Evolutionary conservation across 2,113 vertebrate genomes (phyloP).

Genomic region (Sceloporus undulatus): DNA sequence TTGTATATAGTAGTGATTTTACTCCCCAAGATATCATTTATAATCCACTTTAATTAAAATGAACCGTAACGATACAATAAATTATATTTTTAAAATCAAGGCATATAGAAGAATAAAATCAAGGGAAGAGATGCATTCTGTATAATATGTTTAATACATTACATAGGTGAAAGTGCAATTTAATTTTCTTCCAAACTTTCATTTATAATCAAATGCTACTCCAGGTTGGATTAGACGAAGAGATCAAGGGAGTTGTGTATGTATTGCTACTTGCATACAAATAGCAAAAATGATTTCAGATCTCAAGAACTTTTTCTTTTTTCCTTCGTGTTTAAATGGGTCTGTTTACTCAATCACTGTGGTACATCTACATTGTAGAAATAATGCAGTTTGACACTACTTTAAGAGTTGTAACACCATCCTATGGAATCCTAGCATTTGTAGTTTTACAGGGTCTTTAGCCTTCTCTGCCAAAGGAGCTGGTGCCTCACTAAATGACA

Average conservation of each 20-base stretch:
- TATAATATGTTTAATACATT: no score
- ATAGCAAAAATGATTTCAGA: not conserved
- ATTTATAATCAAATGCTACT: not conserved
- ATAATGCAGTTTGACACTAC: no score
- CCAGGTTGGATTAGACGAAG: not conserved
- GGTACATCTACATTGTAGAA: no score
- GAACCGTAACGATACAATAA: not conserved
- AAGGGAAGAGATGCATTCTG: not conserved
- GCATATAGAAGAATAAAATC: not conserved
- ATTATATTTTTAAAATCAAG: not conserved
- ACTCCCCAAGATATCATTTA: not conserved
- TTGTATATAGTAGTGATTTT: not conserved
- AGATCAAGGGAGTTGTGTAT: not conserved
- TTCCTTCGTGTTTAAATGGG: no score
- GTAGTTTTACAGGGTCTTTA: no score
- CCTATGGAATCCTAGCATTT: no score
- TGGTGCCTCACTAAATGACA: no score
- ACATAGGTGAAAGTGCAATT: no score
- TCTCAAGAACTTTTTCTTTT: not conserved
- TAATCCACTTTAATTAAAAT: not conserved
- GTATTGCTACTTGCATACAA: not conserved
- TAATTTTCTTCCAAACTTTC: no score
- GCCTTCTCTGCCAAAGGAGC: no score
- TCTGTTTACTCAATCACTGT: no score
- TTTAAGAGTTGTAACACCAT: no score